These are phyloP conservation scores for Ariopsis seemanni DNA, from an alignment of 2,113 vertebrate species.

Conservation along the genomic window DNA sequence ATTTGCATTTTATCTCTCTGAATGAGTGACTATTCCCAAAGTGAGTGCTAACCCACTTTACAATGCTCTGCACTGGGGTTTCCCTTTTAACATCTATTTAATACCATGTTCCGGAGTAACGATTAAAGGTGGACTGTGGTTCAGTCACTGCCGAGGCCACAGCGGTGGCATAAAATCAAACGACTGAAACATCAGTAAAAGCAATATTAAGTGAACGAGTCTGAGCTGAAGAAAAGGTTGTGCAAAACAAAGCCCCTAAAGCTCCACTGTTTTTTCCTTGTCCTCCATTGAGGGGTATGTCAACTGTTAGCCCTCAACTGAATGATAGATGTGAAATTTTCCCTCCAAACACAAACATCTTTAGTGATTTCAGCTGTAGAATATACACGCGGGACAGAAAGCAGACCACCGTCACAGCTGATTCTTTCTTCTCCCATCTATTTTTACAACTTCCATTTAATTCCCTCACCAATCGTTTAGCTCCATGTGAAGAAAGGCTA, in stretches of 20 bases:
- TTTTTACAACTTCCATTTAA: constrained; percentile 64
- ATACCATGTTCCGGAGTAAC: constrained; percentile 9
- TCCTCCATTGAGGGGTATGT: constrained; percentile 38
- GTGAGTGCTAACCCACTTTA: constrained; percentile 31
- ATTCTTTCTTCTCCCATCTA: constrained; percentile 57
- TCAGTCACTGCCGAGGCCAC: constrained; percentile 22
- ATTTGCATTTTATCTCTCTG: constrained; percentile 42
- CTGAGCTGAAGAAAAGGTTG: not conserved
- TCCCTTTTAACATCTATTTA: constrained; percentile 27
- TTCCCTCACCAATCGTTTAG: constrained; percentile 55
- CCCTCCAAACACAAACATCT: constrained; percentile 62
- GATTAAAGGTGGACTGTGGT: constrained; percentile 22
- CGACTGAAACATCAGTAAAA: constrained; percentile 31
- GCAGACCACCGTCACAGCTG: constrained; percentile 56
- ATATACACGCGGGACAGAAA: constrained; percentile 50
- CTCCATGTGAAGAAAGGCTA: constrained; percentile 56
- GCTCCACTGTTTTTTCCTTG: constrained; percentile 11
- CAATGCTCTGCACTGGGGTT: constrained; percentile 2
- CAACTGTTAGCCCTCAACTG: constrained; percentile 42
- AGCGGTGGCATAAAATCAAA: constrained; percentile 37
- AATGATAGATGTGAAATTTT: constrained; percentile 63
- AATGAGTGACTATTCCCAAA: not conserved
- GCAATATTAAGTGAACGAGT: constrained; percentile 14
- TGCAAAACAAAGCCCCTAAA: constrained; percentile 25
- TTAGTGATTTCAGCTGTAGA: constrained; percentile 66